These are phyloP conservation scores for Drosophila nebulosa DNA, from an alignment of 1,140 invertebrate species.

Conservation along the genomic window DNA sequence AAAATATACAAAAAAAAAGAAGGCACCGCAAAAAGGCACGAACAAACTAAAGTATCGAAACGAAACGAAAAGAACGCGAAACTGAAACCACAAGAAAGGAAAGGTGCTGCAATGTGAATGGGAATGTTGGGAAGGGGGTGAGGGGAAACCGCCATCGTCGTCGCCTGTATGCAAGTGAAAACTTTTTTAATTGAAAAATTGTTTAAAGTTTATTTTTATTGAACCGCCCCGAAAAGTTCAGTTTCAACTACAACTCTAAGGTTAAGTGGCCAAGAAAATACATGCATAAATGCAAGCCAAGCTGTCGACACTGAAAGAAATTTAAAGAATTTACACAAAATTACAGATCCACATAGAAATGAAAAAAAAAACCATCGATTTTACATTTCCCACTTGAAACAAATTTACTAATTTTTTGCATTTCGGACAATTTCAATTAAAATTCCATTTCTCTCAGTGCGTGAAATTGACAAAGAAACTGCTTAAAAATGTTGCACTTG, in stretches of 20 bases:
- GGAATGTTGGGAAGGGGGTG: not conserved
- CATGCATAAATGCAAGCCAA: not conserved
- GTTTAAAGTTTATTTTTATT: slow-evolving; percentile 68
- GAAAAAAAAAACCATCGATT: too few relatives aligned
- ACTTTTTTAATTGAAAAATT: slow-evolving; percentile 75
- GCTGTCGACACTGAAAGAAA: not conserved
- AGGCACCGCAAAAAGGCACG: not conserved
- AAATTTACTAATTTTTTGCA: too few relatives aligned
- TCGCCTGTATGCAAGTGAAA: slow-evolving; percentile 49
- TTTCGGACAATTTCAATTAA: too few relatives aligned
- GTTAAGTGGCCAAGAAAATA: slow-evolving; percentile 18
- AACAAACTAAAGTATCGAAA: not conserved
- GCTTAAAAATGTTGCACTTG: slow-evolving; percentile 43
- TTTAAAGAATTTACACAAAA: not conserved
- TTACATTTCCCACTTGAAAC: too few relatives aligned
- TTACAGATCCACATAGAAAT: too few relatives aligned
- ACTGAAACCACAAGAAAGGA: slow-evolving; percentile 18
- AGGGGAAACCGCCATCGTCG: not conserved
- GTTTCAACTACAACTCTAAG: slow-evolving; percentile 10
- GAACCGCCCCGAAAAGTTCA: slow-evolving; percentile 31
- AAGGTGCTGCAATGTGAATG: not conserved
- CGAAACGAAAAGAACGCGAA: slow-evolving; percentile 10
- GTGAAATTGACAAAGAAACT: slow-evolving; percentile 19
- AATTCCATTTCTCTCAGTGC: slow-evolving; percentile 1
- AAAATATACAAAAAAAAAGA: slow-evolving; percentile 9